Conservation (phyloP, 1,140 invertebrate species). For the Ooceraea biroi region DNA sequence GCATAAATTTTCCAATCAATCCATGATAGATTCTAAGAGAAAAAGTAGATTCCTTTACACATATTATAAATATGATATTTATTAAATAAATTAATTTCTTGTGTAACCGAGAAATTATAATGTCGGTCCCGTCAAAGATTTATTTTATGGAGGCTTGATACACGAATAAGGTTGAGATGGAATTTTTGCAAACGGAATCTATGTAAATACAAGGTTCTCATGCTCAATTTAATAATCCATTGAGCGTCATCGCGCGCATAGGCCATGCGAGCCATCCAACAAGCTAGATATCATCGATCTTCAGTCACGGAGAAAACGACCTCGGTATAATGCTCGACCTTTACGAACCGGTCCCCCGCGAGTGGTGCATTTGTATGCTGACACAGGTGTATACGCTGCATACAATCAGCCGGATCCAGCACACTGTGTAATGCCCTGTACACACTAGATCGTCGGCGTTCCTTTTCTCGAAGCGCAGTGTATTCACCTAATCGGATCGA, state of each 20-base stretch:
- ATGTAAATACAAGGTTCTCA: background rate
- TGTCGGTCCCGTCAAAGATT: too few species aligned
- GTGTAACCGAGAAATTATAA: too few species aligned
- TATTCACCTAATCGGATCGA: constrained; percentile 29
- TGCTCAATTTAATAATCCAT: constrained; percentile 25
- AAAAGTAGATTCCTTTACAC: too few species aligned
- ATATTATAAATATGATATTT: too few species aligned
- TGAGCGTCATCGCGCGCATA: constrained; percentile 20
- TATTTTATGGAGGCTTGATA: too few species aligned
- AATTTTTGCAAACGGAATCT: background rate
- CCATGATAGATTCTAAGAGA: too few species aligned
- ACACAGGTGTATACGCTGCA: constrained; percentile 68
- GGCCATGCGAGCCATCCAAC: constrained; percentile 41
- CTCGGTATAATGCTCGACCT: constrained; percentile 73
- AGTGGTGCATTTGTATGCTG: constrained; percentile 63
- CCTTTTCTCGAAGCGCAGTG: constrained; percentile 18
- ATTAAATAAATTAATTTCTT: too few species aligned
- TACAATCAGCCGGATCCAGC: background rate
- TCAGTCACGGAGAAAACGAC: constrained; percentile 67
- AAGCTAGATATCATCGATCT: constrained; percentile 47
- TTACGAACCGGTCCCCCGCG: constrained; percentile 71
- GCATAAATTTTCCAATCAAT: too few species aligned
- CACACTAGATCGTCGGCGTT: constrained; percentile 25
- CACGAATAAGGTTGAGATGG: too few species aligned
- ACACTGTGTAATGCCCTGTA: background rate